Conservation (phyloP, 2,113 vertebrate species). For the Oreocharis arfaki region DNA sequence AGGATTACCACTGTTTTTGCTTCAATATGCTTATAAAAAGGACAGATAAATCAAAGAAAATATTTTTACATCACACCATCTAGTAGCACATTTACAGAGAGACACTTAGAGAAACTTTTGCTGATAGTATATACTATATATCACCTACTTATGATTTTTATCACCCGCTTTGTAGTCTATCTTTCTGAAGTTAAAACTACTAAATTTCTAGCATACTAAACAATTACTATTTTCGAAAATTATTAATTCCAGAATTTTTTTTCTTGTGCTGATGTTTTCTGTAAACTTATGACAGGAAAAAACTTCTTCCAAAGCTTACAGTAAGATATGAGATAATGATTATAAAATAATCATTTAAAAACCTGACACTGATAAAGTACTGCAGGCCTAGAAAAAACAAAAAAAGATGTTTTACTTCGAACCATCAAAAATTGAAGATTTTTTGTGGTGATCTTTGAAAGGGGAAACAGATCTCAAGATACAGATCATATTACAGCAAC, state of each 20-base stretch:
- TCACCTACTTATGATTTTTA: not conserved
- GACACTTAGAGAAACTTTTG: not conserved
- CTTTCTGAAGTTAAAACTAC: not conserved
- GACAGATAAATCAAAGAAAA: not conserved
- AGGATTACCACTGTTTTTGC: not conserved
- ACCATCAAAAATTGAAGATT: not conserved
- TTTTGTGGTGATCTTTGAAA: not conserved
- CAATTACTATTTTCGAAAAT: not conserved
- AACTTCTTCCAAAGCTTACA: not conserved
- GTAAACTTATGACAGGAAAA: not conserved
- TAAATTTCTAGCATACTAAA: not conserved
- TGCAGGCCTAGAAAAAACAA: not conserved
- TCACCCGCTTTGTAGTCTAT: not conserved
- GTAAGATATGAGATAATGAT: not conserved
- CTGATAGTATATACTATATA: not conserved
- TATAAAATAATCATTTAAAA: not conserved
- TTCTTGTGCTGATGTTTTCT: not conserved
- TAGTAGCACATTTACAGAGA: not conserved
- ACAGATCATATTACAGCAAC: not conserved
- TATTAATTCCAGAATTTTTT: not conserved
- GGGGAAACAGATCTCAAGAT: not conserved
- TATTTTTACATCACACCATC: not conserved
- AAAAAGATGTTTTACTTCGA: not conserved
- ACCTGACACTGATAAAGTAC: not conserved
- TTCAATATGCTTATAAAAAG: not conserved